These are phyloP conservation scores for Acronicta leporina DNA, from an alignment of 2,888 invertebrate species.

Conservation along the genomic window DNA sequence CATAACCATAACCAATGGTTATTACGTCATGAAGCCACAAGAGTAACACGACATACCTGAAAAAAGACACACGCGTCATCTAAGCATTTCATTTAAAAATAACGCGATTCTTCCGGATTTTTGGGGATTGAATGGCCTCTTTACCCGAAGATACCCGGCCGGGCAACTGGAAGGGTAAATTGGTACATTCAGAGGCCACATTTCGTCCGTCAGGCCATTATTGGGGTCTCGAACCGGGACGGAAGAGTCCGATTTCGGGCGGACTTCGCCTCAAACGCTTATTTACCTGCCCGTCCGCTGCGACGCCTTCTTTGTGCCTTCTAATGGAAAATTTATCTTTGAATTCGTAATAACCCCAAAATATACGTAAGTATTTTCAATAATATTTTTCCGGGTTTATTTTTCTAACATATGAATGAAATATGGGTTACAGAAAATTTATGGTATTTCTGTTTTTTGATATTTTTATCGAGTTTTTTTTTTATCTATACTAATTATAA, in stretches of 20 bases:
- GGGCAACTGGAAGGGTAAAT: slow-evolving; percentile 71
- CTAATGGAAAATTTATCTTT: slow-evolving; percentile 45
- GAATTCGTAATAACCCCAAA: slow-evolving; percentile 33
- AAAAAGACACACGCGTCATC: slow-evolving; percentile 54
- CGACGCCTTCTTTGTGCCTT: slow-evolving; percentile 45
- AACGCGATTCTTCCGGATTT: slow-evolving; percentile 67
- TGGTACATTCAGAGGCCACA: slow-evolving; percentile 73
- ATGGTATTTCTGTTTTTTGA: not conserved
- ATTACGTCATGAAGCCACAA: slow-evolving; percentile 40
- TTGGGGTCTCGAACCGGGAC: slow-evolving; percentile 69
- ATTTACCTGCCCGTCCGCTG: slow-evolving; percentile 51
- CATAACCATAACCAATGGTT: slow-evolving; percentile 43
- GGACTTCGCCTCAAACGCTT: slow-evolving; percentile 57
- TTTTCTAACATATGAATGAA: not conserved
- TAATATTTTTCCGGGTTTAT: slow-evolving; percentile 13
- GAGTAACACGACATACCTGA: slow-evolving; percentile 40
- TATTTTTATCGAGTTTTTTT: not conserved
- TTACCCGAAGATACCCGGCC: slow-evolving; percentile 64
- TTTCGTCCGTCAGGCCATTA: slow-evolving; percentile 73
- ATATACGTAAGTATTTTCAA: slow-evolving; percentile 25
- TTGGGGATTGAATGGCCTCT: slow-evolving; percentile 72
- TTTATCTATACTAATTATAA: too few species aligned
- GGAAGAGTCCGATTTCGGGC: slow-evolving; percentile 65
- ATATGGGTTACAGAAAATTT: not conserved
- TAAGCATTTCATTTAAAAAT: slow-evolving; percentile 74